A percentile compares a stretch with the other conserved stretches of the same genome.
These are phyloP conservation scores for Melanotaenia pygmaea DNA, from an alignment of 2,797 vertebrate genomes.

Conservation along the genomic window DNA sequence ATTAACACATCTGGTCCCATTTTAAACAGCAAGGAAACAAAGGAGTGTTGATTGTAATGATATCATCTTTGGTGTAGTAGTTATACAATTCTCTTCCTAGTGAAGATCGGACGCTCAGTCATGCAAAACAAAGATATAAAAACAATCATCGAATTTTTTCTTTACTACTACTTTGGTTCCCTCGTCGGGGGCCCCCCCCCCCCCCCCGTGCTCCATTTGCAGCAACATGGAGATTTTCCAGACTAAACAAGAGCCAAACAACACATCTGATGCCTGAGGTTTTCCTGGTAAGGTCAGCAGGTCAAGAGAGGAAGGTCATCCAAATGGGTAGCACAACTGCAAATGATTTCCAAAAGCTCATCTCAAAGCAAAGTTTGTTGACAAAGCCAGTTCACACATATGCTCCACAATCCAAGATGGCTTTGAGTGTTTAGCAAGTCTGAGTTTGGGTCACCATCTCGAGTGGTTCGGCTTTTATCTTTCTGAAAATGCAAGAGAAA, in stretches of 20 bases:
- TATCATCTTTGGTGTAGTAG: slow-evolving; percentile 58
- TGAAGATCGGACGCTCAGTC: slow-evolving; percentile 38
- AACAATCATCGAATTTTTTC: slow-evolving; percentile 58
- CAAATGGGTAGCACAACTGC: slow-evolving; percentile 17
- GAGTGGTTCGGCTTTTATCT: slow-evolving; percentile 30
- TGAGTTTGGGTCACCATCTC: slow-evolving; percentile 50
- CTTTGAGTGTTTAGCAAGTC: slow-evolving; percentile 38
- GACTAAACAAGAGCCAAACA: slow-evolving; percentile 55
- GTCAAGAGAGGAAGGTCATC: slow-evolving; percentile 39
- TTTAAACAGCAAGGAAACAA: slow-evolving; percentile 50
- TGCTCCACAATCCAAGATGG: slow-evolving; percentile 31
- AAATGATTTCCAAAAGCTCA: slow-evolving; percentile 39
- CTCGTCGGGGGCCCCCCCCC: too few relatives aligned
- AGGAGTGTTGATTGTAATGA: slow-evolving; percentile 63
- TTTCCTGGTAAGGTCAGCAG: slow-evolving; percentile 41
- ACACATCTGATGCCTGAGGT: slow-evolving; percentile 22
- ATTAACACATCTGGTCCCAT: slow-evolving; percentile 71
- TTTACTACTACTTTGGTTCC: slow-evolving; percentile 41
- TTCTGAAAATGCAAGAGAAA: slow-evolving; percentile 59
- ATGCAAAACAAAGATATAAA: slow-evolving; percentile 59
- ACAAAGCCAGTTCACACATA: neutral
- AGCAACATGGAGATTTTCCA: slow-evolving; percentile 58
- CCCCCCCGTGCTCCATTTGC: slow-evolving; percentile 41
- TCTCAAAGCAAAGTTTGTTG: slow-evolving; percentile 22
- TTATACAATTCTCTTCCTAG: slow-evolving; percentile 53